phyloP scores from a whole-genome alignment of 2,797 vertebrate genomes.

The Propithecus perrieri region DNA sequence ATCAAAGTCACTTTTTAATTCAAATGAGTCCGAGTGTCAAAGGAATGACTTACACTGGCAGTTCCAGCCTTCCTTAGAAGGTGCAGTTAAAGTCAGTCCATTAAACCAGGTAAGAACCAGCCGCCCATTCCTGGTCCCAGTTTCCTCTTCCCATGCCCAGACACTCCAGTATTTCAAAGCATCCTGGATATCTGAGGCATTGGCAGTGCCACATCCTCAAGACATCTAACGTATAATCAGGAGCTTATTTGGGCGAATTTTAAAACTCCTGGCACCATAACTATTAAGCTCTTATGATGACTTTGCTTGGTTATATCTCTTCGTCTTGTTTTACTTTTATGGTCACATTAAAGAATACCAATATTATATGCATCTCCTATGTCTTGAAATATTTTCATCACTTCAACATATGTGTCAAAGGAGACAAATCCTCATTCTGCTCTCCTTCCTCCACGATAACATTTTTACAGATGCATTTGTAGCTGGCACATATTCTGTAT shows the following conservation, averaged over 20 bases:
- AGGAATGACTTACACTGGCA: not conserved
- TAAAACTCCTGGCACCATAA: not conserved
- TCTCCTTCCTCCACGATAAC: not conserved
- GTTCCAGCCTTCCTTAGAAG: not conserved
- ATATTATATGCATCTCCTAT: not conserved
- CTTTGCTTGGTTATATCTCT: not conserved
- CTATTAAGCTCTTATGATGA: not conserved
- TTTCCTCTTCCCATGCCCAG: not conserved
- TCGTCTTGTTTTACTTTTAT: not conserved
- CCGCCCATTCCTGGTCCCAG: too few relatives aligned
- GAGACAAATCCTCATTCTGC: not conserved
- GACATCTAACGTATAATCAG: not conserved
- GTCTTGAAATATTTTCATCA: not conserved
- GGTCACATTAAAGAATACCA: not conserved
- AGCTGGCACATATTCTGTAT: not conserved
- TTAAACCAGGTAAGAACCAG: not conserved
- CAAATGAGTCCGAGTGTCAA: constrained; percentile 15
- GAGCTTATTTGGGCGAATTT: not conserved
- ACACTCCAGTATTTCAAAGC: not conserved
- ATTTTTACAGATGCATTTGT: not conserved
- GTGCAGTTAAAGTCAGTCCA: not conserved
- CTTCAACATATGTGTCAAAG: not conserved
- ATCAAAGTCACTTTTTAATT: constrained; percentile 61
- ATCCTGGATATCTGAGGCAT: too few relatives aligned
- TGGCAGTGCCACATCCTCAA: not conserved